phyloP scores from a whole-genome alignment of 2,888 invertebrate genomes.

The Caenorhabditis becei region DNA sequence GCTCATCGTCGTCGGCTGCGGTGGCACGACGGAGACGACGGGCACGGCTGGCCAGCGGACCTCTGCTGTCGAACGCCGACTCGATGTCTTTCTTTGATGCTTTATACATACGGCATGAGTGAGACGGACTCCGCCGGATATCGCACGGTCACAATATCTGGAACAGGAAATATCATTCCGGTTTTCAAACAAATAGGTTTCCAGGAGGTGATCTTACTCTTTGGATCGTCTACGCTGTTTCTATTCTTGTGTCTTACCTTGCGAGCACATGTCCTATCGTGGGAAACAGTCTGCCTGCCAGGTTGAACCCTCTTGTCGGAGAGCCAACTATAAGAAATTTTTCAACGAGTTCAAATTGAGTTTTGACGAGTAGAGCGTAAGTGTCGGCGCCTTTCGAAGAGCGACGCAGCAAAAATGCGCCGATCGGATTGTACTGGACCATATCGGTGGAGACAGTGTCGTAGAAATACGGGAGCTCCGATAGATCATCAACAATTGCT shows the following conservation, averaged over 20 bases:
- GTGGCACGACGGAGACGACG: not conserved
- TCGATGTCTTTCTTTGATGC: constrained; percentile 15
- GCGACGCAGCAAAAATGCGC: constrained; percentile 64
- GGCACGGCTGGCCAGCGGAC: constrained; percentile 22
- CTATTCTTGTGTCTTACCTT: no score
- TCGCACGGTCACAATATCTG: constrained; percentile 65
- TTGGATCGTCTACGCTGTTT: no score
- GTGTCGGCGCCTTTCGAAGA: constrained; percentile 64
- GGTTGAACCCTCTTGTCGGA: constrained; percentile 48
- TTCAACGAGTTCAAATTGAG: constrained; percentile 59
- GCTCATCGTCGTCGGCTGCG: constrained; percentile 28
- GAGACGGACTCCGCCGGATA: constrained; percentile 61
- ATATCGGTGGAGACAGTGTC: constrained; percentile 50
- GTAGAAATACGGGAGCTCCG: constrained; percentile 56
- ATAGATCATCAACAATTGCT: constrained; percentile 23
- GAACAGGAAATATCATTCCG: not conserved
- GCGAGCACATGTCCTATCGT: constrained; percentile 64
- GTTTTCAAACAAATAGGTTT: no score
- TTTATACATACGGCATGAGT: constrained; percentile 57
- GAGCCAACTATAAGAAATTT: constrained; percentile 65
- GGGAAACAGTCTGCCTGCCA: constrained; percentile 64
- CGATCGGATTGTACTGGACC: constrained; percentile 42
- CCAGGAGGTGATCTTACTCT: no score
- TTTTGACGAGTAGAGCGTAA: constrained; percentile 66
- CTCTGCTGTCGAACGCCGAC: constrained; percentile 27